Percentiles rank a stretch among this genome's conserved stretches.
phyloP scores from a whole-genome alignment of 2,113 vertebrate genomes.

The Progne subis region DNA sequence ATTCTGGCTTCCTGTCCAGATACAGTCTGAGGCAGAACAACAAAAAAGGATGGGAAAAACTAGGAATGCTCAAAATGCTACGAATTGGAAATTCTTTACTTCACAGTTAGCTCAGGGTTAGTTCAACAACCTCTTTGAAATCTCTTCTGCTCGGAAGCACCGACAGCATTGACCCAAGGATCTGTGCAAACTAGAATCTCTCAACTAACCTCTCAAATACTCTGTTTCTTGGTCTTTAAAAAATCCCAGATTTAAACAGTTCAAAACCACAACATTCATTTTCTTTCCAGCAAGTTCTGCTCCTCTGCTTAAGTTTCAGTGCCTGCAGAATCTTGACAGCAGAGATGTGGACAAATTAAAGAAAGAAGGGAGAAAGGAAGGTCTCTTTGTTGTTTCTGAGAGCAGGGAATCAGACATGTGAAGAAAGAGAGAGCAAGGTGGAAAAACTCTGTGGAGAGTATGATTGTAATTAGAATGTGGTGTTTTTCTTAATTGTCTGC shows the following conservation, averaged over 20 bases:
- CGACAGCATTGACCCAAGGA: not conserved
- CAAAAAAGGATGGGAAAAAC: not conserved
- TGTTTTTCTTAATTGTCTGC: not conserved
- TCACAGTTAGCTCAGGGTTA: not conserved
- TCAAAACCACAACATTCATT: not conserved
- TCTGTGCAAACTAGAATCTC: not conserved
- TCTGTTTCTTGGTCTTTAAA: not conserved
- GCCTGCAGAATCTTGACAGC: not conserved
- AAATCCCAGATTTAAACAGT: not conserved
- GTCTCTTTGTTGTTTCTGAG: not conserved
- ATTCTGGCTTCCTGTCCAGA: not conserved
- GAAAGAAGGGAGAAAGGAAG: not conserved
- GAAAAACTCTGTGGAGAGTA: not conserved
- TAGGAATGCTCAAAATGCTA: not conserved
- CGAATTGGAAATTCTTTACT: not conserved
- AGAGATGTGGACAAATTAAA: not conserved
- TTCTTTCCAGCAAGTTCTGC: not conserved
- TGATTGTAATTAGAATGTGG: not conserved
- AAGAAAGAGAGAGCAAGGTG: not conserved
- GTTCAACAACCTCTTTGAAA: not conserved
- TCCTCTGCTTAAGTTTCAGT: not conserved
- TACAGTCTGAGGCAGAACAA: not conserved
- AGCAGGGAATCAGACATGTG: not conserved
- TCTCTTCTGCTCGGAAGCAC: not conserved
- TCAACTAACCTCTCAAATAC: not conserved